A percentile compares a stretch with the other conserved stretches of the same genome.
Conservation (phyloP, 2,888 invertebrate genomes). For the Timema cristinae region DNA sequence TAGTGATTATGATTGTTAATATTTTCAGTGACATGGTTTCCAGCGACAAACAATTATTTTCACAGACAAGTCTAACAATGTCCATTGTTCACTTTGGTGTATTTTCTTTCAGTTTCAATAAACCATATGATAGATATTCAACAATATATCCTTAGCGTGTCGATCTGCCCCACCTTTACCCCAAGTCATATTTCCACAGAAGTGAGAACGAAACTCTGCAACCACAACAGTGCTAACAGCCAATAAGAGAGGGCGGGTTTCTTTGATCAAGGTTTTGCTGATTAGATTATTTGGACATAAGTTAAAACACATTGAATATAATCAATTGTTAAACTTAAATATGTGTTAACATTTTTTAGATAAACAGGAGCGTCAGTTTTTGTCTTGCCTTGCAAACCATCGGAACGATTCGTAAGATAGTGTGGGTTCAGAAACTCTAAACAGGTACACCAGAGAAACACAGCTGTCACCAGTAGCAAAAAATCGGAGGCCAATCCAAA, state of each 20-base stretch:
- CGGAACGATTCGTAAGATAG: slow-evolving; percentile 18
- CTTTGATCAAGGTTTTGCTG: too few relatives aligned
- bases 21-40: background rate
- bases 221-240: too few relatives aligned
- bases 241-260: too few relatives aligned
- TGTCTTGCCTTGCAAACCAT: slow-evolving; percentile 16
- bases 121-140: background rate
- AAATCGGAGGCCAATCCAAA: slow-evolving; percentile 10
- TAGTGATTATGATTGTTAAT: background rate
- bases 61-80: background rate
- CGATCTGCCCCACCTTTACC: slow-evolving; percentile 7
- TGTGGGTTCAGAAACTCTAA: slow-evolving; percentile 15
- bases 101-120: background rate
- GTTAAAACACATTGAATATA: too few relatives aligned
- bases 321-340: too few relatives aligned
- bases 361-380: too few relatives aligned
- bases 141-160: background rate
- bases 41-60: background rate
- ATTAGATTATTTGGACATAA: too few relatives aligned
- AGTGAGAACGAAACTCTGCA: too few relatives aligned
- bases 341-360: too few relatives aligned
- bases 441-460: slow-evolving; percentile 12
- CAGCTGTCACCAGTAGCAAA: slow-evolving; percentile 14
- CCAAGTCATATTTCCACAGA: too few relatives aligned
- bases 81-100: background rate